A percentile compares a stretch with the other conserved stretches of the same genome.
These are phyloP conservation scores for Sigmodon hispidus DNA, from an alignment of 2,113 vertebrate genomes.

Conservation along the genomic window DNA sequence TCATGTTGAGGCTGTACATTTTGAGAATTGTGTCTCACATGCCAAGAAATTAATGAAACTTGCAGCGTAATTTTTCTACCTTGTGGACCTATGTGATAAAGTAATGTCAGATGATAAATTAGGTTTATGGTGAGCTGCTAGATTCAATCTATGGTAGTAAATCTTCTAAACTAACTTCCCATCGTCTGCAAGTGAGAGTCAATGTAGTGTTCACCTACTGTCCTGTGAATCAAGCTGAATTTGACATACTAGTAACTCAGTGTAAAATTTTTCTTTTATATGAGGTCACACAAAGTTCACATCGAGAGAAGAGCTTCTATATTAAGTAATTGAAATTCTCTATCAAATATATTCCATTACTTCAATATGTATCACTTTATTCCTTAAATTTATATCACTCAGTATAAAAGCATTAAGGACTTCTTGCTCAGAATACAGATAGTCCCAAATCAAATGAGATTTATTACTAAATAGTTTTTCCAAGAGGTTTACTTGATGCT, in stretches of 20 bases:
- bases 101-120: conserved; percentile 90
- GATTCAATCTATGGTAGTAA: conserved; percentile 88
- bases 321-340: conserved; percentile 55
- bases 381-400: conserved; percentile 63
- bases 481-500: conserved; percentile 22
- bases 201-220: conserved; percentile 80
- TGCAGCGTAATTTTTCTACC: conserved; percentile 76
- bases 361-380: conserved; percentile 43
- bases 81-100: conserved; percentile 85
- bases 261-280: conserved; percentile 83
- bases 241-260: conserved; percentile 84
- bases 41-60: conserved; percentile 89
- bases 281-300: conserved; percentile 84
- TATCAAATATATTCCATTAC: conserved; percentile 54
- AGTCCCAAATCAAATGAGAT: conserved; percentile 69
- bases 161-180: conserved; percentile 86
- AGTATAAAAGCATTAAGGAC: conserved; percentile 9
- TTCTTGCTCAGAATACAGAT: conserved; percentile 55
- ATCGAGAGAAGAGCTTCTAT: conserved; percentile 59
- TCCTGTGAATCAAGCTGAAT: conserved; percentile 89
- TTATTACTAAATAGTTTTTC: conserved; percentile 30
- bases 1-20: conserved; percentile 78
- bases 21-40: conserved; percentile 82
- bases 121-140: conserved; percentile 87
- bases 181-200: conserved; percentile 82